A percentile compares a stretch with the other conserved stretches of the same genome.
Conservation (phyloP, 2,113 vertebrate genomes). For the Grantiella picta region DNA sequence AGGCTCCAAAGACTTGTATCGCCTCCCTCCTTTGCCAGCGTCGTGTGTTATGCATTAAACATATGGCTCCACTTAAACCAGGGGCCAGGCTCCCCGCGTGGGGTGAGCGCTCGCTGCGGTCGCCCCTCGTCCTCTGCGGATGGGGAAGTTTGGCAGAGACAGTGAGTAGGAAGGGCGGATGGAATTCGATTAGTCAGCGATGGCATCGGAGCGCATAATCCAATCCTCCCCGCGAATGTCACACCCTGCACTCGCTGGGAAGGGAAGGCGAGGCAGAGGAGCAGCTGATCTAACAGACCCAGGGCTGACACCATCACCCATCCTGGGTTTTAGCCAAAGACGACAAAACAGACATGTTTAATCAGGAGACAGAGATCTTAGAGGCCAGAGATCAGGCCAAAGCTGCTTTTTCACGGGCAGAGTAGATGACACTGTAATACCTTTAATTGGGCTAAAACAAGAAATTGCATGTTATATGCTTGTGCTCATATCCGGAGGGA, state of each 20-base stretch:
- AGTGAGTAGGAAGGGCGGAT: neutral
- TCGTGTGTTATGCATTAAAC: neutral
- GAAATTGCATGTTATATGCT: neutral
- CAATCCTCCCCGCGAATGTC: neutral
- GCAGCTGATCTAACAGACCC: neutral
- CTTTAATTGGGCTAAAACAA: neutral
- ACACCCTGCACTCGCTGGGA: neutral
- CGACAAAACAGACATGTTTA: neutral
- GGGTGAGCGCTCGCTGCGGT: neutral
- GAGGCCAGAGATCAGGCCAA: neutral
- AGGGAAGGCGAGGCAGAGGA: neutral
- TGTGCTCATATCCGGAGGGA: neutral
- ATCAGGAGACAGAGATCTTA: neutral
- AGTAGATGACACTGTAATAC: neutral
- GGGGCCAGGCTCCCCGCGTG: neutral
- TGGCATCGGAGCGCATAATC: neutral
- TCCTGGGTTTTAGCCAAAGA: neutral
- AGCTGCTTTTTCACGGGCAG: neutral
- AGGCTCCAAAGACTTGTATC: constrained; percentile 10
- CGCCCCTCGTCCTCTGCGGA: neutral
- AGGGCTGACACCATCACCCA: neutral
- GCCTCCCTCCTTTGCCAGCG: constrained; percentile 10
- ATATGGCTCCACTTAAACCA: constrained; percentile 32
- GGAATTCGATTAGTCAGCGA: neutral
- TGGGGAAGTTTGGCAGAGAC: neutral